Percentiles rank a stretch among this genome's conserved stretches.
phyloP scores from a whole-genome alignment of 2,797 vertebrate species.

The Chloroceryle amazona region DNA sequence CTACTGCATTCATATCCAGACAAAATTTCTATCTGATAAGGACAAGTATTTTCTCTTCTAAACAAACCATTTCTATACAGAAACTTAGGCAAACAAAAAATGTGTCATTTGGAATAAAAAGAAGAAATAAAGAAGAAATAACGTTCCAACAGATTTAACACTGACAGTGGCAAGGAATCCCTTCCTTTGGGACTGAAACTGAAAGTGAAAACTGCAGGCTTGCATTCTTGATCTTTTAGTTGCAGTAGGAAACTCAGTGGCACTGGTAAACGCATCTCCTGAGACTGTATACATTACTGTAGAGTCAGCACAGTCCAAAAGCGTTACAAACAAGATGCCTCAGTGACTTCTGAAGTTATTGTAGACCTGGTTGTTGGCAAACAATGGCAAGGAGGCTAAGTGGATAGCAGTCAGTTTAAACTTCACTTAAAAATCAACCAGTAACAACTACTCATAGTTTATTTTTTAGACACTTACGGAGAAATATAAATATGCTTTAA shows the following conservation, averaged over 20 bases:
- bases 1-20: background rate
- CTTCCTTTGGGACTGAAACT: background rate
- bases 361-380: background rate
- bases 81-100: background rate
- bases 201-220: background rate
- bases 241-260: background rate
- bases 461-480: background rate
- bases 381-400: background rate
- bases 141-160: background rate
- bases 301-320: background rate
- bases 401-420: conserved; percentile 29
- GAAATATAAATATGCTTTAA: background rate
- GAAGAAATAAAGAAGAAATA: background rate
- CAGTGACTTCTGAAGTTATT: conserved; percentile 5
- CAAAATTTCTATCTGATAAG: background rate
- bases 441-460: background rate
- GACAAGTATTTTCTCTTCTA: background rate
- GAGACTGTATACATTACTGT: background rate
- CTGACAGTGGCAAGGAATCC: background rate
- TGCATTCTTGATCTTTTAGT: background rate
- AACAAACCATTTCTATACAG: background rate
- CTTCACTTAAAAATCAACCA: conserved; percentile 16
- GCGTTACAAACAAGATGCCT: conserved; percentile 8
- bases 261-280: background rate
- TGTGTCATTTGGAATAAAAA: background rate